phyloP scores from a whole-genome alignment of 1,140 invertebrate genomes.

The Atopsyche davidsoni region DNA sequence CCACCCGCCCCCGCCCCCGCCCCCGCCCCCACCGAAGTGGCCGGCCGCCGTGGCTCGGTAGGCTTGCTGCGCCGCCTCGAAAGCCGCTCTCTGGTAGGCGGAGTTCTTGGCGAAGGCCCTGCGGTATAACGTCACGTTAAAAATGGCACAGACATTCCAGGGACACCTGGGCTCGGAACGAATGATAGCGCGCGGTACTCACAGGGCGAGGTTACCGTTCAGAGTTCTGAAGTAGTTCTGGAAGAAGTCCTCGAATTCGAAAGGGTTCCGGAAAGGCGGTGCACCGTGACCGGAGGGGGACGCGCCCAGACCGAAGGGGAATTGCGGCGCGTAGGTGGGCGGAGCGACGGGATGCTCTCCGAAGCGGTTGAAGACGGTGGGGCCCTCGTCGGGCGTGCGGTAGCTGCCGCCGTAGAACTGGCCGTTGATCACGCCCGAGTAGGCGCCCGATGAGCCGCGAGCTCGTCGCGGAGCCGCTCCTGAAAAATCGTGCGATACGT shows the following conservation, averaged over 20 bases:
- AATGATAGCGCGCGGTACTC: too few species aligned
- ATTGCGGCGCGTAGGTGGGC: constrained; percentile 10
- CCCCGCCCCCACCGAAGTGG: constrained; percentile 28
- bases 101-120: constrained; percentile 40
- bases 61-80: constrained; percentile 38
- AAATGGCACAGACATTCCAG: too few species aligned
- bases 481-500: too few species aligned
- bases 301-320: constrained; percentile 13
- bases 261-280: constrained; percentile 24
- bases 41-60: constrained; percentile 41
- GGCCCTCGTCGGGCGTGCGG: constrained; percentile 20
- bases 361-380: constrained; percentile 26
- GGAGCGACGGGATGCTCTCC: constrained; percentile 16
- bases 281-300: constrained; percentile 11
- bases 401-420: constrained; percentile 25
- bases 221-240: constrained; percentile 25
- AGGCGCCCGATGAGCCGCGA: constrained; percentile 21
- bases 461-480: too few species aligned
- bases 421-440: constrained; percentile 21
- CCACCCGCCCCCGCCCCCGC: constrained; percentile 24
- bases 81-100: constrained; percentile 36
- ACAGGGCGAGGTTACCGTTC: constrained; percentile 24
- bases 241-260: constrained; percentile 26
- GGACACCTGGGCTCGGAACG: too few species aligned
- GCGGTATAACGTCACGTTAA: too few species aligned